A percentile compares a stretch with the other conserved stretches of the same genome.
Evolutionary conservation across 2,797 vertebrate genomes (phyloP).

Genomic region (Rousettus madagascariensis): DNA sequence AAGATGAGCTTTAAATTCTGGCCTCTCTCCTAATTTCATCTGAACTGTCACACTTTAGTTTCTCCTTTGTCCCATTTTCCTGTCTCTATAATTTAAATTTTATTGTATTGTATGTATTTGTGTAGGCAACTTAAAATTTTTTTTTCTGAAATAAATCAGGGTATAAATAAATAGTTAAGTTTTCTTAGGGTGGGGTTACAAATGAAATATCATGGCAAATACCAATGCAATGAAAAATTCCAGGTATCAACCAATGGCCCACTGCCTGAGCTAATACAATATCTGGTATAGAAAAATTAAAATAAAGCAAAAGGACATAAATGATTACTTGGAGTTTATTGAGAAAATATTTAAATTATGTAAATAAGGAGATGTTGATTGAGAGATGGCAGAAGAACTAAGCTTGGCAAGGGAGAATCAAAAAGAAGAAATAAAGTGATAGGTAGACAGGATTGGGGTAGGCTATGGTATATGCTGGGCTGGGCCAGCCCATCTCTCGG

Average conservation of each 20-base stretch:
- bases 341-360: not conserved
- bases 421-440: not conserved
- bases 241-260: not conserved
- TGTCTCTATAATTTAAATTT: not conserved
- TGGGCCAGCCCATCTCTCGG: not conserved
- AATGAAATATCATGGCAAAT: not conserved
- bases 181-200: not conserved
- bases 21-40: not conserved
- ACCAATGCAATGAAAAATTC: not conserved
- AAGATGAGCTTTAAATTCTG: not conserved
- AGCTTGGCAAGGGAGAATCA: not conserved
- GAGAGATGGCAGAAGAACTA: not conserved
- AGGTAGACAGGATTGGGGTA: too few relatives aligned
- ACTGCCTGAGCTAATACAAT: not conserved
- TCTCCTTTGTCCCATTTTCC: not conserved
- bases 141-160: not conserved
- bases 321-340: not conserved
- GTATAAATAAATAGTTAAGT: not conserved
- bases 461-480: too few relatives aligned
- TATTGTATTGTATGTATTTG: not conserved
- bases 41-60: not conserved
- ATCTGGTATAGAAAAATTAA: not conserved
- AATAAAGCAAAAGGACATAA: not conserved
- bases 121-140: not conserved
- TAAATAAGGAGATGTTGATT: not conserved